A percentile compares a stretch with the other conserved stretches of the same genome.
phyloP scores from a whole-genome alignment of 2,888 invertebrate species.

The Eupelmus urozonus region DNA sequence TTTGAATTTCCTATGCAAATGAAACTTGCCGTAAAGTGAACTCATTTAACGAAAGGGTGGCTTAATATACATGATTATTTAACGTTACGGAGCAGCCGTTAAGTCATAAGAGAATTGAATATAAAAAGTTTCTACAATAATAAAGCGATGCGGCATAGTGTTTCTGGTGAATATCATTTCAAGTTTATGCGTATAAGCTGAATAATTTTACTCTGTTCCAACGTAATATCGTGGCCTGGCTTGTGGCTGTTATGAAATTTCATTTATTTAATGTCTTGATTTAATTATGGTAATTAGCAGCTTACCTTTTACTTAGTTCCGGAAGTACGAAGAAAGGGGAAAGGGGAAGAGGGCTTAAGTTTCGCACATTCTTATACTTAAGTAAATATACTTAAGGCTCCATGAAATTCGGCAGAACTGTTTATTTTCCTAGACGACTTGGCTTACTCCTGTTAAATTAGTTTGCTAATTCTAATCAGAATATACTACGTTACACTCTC shows the following conservation, averaged over 20 bases:
- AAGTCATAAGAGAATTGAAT: not conserved
- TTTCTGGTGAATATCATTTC: not conserved
- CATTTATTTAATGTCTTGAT: constrained; percentile 40
- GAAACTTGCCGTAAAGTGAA: not conserved
- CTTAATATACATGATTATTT: not conserved
- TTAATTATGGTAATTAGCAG: constrained; percentile 52
- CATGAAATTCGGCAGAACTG: constrained; percentile 39
- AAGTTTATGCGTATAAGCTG: not conserved
- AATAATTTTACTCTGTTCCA: not conserved
- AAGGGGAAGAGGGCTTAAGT: constrained; percentile 35
- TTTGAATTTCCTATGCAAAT: constrained; percentile 14
- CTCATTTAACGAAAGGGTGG: not conserved
- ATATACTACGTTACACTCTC: too few relatives aligned
- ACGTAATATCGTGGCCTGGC: not conserved
- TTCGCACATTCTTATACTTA: constrained; percentile 54
- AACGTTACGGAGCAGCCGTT: not conserved
- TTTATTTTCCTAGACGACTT: constrained; percentile 53
- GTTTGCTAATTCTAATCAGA: constrained; percentile 37
- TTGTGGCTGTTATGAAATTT: constrained; percentile 44
- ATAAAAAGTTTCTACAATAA: not conserved
- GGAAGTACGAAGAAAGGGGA: too few relatives aligned
- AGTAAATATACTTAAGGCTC: constrained; percentile 50
- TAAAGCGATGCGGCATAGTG: not conserved
- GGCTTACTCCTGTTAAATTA: constrained; percentile 39
- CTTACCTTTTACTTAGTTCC: constrained; percentile 46